Conservation (phyloP, 1,140 invertebrate genomes). For the Probaryconus sp. region DNA sequence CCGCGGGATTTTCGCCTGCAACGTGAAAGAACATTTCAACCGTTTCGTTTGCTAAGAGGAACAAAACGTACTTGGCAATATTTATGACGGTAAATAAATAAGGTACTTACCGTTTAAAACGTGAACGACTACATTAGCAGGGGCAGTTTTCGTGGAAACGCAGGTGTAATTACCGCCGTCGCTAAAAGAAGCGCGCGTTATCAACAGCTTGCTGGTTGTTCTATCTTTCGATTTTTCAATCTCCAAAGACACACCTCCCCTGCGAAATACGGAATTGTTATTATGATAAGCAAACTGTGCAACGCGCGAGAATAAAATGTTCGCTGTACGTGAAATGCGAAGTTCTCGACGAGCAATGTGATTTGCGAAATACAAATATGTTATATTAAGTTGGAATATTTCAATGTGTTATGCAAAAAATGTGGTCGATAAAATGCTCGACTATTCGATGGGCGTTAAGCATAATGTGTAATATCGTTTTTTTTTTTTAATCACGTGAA, state of each 20-base stretch:
- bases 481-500: too few relatives aligned
- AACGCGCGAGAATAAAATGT: too few relatives aligned
- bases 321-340: too few relatives aligned
- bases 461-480: too few relatives aligned
- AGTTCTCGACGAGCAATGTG: too few relatives aligned
- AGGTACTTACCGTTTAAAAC: conserved; percentile 88
- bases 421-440: too few relatives aligned
- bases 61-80: conserved; percentile 3
- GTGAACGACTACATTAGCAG: conserved; percentile 90
- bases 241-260: conserved; percentile 91
- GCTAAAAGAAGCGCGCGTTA: conserved; percentile 87
- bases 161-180: conserved; percentile 94
- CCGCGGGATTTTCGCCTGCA: conserved; percentile 86
- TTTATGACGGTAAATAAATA: conserved; percentile 27
- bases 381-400: too few relatives aligned
- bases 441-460: too few relatives aligned
- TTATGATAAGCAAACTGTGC: not conserved
- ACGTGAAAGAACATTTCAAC: conserved; percentile 55
- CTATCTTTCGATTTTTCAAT: conserved; percentile 92
- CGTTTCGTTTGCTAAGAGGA: conserved; percentile 1
- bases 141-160: conserved; percentile 89
- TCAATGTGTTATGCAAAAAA: too few relatives aligned
- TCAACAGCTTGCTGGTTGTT: conserved; percentile 90
- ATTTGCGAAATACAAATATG: too few relatives aligned
- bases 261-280: conserved; percentile 28